Evolutionary conservation across 92 coral and sea anemone genomes (phyloP), one percentile per base, ranked within the genome.

Genomic region (Anthopleura xanthogrammica): DNA sequence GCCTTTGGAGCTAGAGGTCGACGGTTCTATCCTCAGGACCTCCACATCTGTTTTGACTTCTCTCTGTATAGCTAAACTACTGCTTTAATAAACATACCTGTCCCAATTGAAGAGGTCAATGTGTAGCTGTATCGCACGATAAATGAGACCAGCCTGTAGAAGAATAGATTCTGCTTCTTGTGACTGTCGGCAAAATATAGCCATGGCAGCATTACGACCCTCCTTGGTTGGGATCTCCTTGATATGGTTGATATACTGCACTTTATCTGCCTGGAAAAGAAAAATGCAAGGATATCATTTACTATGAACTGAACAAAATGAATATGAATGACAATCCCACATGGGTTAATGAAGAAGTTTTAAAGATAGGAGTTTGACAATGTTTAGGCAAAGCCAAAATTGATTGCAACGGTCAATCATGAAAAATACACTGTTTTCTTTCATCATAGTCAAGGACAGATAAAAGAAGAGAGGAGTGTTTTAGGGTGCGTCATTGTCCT

Each of bases 41-140:
- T 29, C 36, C 36, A 29, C 36, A 29, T 29, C 36, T 29, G 36
- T 29, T 29, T 29, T 29, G 1, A 29, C 36, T 29, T 29, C 36
- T 29, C 36, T 29, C 36, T 29, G 36, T 29, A 29, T 29, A 29
- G 36, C 36, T 29, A 60, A 80, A 9, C 56, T 46, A 46, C 52
- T 62, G 78, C 36, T 5, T 8, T 20, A n/a, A 5, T n/a, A 10
- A 16, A 3, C 16, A 24, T 29, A 95, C 98, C 98, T 93, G 87
- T 95, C 98, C 98, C 98, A 95, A 87, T 93, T 95, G 81, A 95
- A 95, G 87, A 95, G 95, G 88, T 95, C 98, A 83, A 93, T 93
- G 60, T 95, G 93, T 85, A 89, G 92, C 93, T 95, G 98, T 82
- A 95, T 91, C 82, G 98, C 98, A 82, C 98, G 77, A 90, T 91